Conservation (phyloP, 2,797 vertebrate genomes). For the Sphaeramia orbicularis region DNA sequence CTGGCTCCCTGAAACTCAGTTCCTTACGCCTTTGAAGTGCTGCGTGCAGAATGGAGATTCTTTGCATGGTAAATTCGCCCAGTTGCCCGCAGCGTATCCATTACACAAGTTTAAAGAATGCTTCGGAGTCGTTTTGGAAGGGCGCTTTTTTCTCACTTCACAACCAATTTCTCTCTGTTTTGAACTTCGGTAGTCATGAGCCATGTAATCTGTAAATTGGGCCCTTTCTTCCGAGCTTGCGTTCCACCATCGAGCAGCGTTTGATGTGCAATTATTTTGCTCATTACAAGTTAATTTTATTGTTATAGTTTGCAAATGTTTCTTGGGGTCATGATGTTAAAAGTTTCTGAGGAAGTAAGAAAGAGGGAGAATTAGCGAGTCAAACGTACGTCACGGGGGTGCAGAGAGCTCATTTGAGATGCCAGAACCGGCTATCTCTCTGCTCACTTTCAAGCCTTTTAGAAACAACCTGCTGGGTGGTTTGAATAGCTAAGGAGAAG, state of each 20-base stretch:
- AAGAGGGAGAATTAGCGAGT: conserved; percentile 68
- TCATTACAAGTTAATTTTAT: conserved; percentile 92
- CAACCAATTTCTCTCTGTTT: conserved; percentile 88
- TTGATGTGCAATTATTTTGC: conserved; percentile 92
- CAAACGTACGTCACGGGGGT: conserved; percentile 34
- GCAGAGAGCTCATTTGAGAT: conserved; percentile 73
- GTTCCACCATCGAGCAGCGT: conserved; percentile 79
- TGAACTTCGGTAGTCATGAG: conserved; percentile 88
- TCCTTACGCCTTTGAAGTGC: conserved; percentile 85
- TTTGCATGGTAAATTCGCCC: conserved; percentile 88
- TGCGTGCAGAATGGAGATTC: conserved; percentile 87
- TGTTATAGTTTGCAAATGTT: conserved; percentile 90
- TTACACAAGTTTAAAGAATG: conserved; percentile 90
- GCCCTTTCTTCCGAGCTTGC: conserved; percentile 79
- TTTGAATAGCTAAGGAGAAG: conserved; percentile 73
- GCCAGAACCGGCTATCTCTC: conserved; percentile 62
- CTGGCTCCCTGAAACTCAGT: conserved; percentile 82
- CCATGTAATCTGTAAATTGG: conserved; percentile 91
- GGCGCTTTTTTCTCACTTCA: conserved; percentile 85
- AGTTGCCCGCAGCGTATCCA: conserved; percentile 87
- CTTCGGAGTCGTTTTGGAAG: conserved; percentile 83
- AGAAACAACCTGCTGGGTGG: conserved; percentile 82
- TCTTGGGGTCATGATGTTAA: conserved; percentile 86
- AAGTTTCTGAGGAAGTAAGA: conserved; percentile 84
- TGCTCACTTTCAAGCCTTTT: conserved; percentile 78